phyloP scores from a whole-genome alignment of 1,140 invertebrate species.

The Medauroidea extradentata region DNA sequence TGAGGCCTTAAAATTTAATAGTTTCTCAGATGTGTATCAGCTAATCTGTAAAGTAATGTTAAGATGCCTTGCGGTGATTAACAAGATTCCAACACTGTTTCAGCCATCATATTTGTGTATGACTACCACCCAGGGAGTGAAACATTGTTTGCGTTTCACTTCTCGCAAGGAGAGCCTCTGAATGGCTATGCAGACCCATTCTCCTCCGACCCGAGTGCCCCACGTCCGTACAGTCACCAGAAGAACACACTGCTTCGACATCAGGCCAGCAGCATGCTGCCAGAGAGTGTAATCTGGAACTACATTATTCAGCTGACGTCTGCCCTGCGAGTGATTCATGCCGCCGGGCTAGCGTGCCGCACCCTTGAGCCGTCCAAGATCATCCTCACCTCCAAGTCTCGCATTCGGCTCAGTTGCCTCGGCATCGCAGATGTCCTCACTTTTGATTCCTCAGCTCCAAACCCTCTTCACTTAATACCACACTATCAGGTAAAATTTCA shows the following conservation, averaged over 20 bases:
- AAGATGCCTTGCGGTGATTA: too few species aligned
- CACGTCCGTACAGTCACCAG: slow-evolving; percentile 75
- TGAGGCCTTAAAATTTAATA: too few species aligned
- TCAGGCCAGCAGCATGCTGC: slow-evolving; percentile 58
- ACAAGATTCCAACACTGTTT: slow-evolving; percentile 35
- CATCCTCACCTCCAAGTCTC: slow-evolving; percentile 58
- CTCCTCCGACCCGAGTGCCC: slow-evolving; percentile 75
- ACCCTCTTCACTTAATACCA: slow-evolving; percentile 62
- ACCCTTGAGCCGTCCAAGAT: slow-evolving; percentile 90
- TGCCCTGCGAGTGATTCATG: slow-evolving; percentile 88
- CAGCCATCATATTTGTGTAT: slow-evolving; percentile 94
- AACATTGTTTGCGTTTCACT: slow-evolving; percentile 83
- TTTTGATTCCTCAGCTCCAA: slow-evolving; percentile 60
- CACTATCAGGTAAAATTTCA: slow-evolving; percentile 61
- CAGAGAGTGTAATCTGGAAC: slow-evolving; percentile 91
- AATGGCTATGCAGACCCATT: slow-evolving; percentile 79
- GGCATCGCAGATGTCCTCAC: slow-evolving; percentile 81
- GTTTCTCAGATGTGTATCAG: too few species aligned
- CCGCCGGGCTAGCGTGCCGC: slow-evolving; percentile 61
- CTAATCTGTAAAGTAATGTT: too few species aligned
- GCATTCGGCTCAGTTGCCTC: slow-evolving; percentile 74
- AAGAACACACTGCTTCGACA: slow-evolving; percentile 70
- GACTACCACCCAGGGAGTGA: slow-evolving; percentile 90
- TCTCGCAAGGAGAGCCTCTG: slow-evolving; percentile 58
- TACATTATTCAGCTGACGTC: slow-evolving; percentile 94